Evolutionary conservation across 2,888 invertebrate species (phyloP), one percentile per base, ranked within the genome.

Genomic region (Diogma glabrata): DNA sequence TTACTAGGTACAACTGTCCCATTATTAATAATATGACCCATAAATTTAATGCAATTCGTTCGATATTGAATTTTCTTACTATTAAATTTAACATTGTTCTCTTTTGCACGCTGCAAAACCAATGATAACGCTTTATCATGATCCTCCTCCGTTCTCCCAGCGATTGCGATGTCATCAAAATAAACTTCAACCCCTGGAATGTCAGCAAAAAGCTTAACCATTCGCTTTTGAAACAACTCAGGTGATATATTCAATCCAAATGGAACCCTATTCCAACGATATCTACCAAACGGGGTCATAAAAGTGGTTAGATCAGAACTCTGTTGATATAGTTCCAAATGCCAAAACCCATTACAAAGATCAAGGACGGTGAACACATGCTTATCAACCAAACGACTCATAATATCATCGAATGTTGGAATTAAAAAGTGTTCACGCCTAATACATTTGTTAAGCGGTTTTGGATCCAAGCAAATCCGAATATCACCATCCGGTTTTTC

Each of bases 251-350:
- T 36, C 19, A 36, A 19, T 16, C 16, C 10, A n/a, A n/a, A n/a
- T n/a, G n/a, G n/a, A n/a, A n/a, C n/a, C n/a, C n/a, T n/a, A n/a
- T 55, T 57, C 14, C 56, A 59, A 52, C 54, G 55, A 38, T 36
- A 56, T 16, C 56, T 30, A 3, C 57, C 58, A 49, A 59, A 56
- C 19, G 36, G 14, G 36, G 36, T 17, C 36, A 36, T 36, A 19
- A 16, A 36, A 4, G 14, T 36, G 10, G 16, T 36, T 10, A 36
- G 36, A 36, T 36, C 2, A 17, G 16, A 36, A 14, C 16, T 36
- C 16, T 7, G 16, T 16, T 36, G 7, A 33, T 33, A n/a, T 16
- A 33, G 12, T 33, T 33, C 12, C 33, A 33, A 14, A 6, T 57
- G 54, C 52, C 52, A 57, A 50, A 54, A 55, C 5, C 54, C 56